A percentile compares a stretch with the other conserved stretches of the same genome.
Conservation (phyloP, 2,113 vertebrate species). For the Brachypteracias leptosomus region DNA sequence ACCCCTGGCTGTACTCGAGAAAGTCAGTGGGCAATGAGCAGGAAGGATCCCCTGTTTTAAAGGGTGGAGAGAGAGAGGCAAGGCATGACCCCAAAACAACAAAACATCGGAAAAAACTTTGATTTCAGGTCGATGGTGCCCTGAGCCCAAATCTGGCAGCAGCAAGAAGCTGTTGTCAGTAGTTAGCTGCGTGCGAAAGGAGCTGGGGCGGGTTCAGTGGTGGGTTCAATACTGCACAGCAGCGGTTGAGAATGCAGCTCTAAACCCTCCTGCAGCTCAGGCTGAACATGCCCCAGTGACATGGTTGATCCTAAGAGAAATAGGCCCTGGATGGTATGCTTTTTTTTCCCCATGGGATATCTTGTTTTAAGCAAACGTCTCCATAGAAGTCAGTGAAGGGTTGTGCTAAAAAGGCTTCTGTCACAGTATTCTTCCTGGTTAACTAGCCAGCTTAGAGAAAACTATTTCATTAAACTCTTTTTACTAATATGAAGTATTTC, state of each 20-base stretch:
- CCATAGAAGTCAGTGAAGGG: not conserved
- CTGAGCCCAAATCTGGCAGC: not conserved
- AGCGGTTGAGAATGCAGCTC: fast-evolving
- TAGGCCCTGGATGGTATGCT: fast-evolving
- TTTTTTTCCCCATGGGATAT: not conserved
- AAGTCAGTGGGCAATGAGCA: fast-evolving
- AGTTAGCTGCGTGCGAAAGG: not conserved
- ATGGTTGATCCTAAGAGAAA: not conserved
- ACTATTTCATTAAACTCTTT: not conserved
- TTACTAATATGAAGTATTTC: not conserved
- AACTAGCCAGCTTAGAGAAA: not conserved
- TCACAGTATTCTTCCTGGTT: not conserved
- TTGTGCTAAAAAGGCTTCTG: not conserved
- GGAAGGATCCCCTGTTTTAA: not conserved
- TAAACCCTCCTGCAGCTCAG: not conserved
- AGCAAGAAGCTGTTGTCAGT: not conserved
- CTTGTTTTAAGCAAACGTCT: not conserved
- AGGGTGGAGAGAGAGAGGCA: not conserved
- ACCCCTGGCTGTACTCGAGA: not conserved
- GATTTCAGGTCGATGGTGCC: not conserved
- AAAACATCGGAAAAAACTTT: not conserved
- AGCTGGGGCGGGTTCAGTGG: not conserved
- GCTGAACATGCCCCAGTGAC: not conserved
- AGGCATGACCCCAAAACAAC: not conserved
- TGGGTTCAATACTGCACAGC: not conserved